Conservation (phyloP, 1,140 invertebrate species). For the Aphis gossypii region DNA sequence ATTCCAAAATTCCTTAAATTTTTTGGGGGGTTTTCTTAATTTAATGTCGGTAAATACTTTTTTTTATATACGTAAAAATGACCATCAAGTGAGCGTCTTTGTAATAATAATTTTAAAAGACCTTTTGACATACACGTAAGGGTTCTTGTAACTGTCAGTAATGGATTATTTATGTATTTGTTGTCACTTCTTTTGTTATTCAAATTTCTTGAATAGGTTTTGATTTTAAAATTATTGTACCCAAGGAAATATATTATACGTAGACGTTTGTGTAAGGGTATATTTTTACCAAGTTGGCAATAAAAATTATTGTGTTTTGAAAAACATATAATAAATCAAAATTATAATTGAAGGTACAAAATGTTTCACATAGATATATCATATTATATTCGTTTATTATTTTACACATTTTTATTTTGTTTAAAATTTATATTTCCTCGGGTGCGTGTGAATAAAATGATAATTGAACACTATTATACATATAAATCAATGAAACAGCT, state of each 20-base stretch:
- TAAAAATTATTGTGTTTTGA: slow-evolving; percentile 5
- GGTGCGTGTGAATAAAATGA: neutral
- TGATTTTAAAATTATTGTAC: slow-evolving; percentile 40
- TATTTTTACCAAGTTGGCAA: neutral
- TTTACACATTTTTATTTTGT: neutral
- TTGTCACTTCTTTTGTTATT: slow-evolving; percentile 42
- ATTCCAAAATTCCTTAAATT: neutral
- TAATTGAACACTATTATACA: neutral
- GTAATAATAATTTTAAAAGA: neutral
- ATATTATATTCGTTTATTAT: neutral
- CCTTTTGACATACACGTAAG: neutral
- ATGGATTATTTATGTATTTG: slow-evolving; percentile 50
- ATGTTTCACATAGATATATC: neutral
- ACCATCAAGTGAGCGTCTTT: neutral
- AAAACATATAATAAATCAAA: slow-evolving; percentile 24
- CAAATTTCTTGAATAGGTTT: slow-evolving; percentile 38
- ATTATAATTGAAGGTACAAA: neutral
- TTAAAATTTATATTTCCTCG: neutral
- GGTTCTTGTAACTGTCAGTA: neutral
- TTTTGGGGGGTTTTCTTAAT: neutral
- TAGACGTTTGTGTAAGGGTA: slow-evolving; percentile 22
- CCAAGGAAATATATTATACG: slow-evolving; percentile 37
- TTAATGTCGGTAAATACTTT: neutral
- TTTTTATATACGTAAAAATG: neutral
- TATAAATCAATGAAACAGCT: neutral